phyloP scores from a whole-genome alignment of 1,140 invertebrate species.

The Trachymyrmex septentrionalis region DNA sequence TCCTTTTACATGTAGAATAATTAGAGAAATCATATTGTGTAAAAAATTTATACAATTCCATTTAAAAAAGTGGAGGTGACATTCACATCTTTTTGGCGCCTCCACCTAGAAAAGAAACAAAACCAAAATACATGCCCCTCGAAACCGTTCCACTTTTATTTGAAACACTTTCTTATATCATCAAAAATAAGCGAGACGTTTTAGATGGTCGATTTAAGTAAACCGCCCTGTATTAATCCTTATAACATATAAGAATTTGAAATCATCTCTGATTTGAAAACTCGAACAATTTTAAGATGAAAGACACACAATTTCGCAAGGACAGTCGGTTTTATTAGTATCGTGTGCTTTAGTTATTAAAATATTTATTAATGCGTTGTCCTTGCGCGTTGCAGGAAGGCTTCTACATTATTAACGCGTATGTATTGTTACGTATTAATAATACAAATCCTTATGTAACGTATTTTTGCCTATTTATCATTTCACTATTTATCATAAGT shows the following conservation, averaged over 20 bases:
- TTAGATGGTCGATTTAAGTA: too few species aligned
- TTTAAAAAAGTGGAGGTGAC: too few species aligned
- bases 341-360: not conserved
- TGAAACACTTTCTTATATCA: too few species aligned
- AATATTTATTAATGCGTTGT: constrained; percentile 42
- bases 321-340: constrained; percentile 6
- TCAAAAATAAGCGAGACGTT: too few species aligned
- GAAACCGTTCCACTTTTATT: too few species aligned
- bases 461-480: constrained; percentile 11
- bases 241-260: not conserved
- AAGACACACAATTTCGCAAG: not conserved
- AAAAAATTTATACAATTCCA: too few species aligned
- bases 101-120: too few species aligned
- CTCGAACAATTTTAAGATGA: not conserved
- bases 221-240: too few species aligned
- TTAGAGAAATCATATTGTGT: too few species aligned
- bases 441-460: constrained; percentile 28
- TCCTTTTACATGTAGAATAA: too few species aligned
- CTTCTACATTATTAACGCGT: constrained; percentile 40
- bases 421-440: constrained; percentile 6
- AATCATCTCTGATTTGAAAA: not conserved
- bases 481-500: not conserved
- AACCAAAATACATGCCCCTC: too few species aligned
- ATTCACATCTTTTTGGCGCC: too few species aligned
- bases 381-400: constrained; percentile 6